Evolutionary conservation across 2,888 invertebrate species (phyloP), one percentile per base, ranked within the genome.

Genomic region (Eilema sororculum): DNA sequence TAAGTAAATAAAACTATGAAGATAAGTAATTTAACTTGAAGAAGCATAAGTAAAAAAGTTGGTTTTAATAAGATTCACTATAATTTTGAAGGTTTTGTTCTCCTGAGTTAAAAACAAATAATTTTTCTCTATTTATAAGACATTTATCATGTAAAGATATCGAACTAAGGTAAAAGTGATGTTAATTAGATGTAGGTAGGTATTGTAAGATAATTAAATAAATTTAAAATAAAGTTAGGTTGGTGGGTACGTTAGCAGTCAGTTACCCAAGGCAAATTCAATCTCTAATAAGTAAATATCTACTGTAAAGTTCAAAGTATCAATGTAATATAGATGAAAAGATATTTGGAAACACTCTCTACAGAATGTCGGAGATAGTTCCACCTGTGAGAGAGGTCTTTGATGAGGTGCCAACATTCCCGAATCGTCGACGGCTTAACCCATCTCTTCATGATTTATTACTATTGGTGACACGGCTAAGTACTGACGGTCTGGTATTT

Each of bases 321-420:
- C 16, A 3, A 16, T 16, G 16, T 16, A 20, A 16, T 41, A 5
- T 30, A n/a, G 52, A 28, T 66, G 16, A 5, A 24, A 62, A 62
- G 25, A 9, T 52, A 3, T 62, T 62, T 5, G 24, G 41, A 33
- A 20, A 24, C 25, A 62, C 46, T 46, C 16, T 41, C 20, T 46
- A 20, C 46, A 69, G 41, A 71, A 79, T 78, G 73, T 78, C n/a
- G 75, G 78, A 73, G 68, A 77, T 69, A 73, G 68, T 73, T 73
- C 33, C 62, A 68, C 57, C 68, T 67, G 61, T 64, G 30, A 65
- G 66, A 73, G 73, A 77, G 67, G 78, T 67, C 83, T 88, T 88
- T 87, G 88, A 87, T 73, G 76, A 69, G 64, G 75, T 87, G 88
- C 89, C 89, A 89, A 89, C 82, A 84, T 82, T 83, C 84, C 68